Evolutionary conservation across 2,888 invertebrate species (phyloP).

Genomic region (Xanthorhoe spadicearia): DNA sequence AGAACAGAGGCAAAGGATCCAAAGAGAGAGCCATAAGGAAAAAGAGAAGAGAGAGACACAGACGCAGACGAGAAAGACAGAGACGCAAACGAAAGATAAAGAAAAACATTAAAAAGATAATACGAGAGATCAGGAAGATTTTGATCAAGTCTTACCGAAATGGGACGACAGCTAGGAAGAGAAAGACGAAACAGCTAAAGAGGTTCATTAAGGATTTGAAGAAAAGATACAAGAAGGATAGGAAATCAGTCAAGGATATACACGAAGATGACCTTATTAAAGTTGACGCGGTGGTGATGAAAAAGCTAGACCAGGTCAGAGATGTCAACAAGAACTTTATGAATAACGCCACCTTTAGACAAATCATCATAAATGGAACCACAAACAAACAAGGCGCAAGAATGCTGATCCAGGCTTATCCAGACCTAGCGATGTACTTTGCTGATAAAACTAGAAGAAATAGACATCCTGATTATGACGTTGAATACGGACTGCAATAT

Average conservation of each 20-base stretch:
- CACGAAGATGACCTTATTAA: conserved; percentile 62
- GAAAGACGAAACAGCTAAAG: conserved; percentile 68
- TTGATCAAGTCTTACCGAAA: conserved; percentile 63
- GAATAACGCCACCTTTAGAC: conserved; percentile 64
- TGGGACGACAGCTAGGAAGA: conserved; percentile 60
- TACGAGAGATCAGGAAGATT: conserved; percentile 64
- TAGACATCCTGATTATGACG: conserved; percentile 57
- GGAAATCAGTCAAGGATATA: conserved; percentile 62
- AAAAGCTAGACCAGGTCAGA: conserved; percentile 56
- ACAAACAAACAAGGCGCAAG: conserved; percentile 53
- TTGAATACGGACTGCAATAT: conserved; percentile 68
- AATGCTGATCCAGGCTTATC: conserved; percentile 63
- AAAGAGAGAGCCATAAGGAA: conserved; percentile 46
- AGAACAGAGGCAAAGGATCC: conserved; percentile 43
- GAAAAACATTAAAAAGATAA: conserved; percentile 60
- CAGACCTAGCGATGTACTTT: conserved; percentile 56
- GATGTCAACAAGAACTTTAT: conserved; percentile 60
- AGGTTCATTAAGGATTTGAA: conserved; percentile 67
- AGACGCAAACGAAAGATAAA: conserved; percentile 65
- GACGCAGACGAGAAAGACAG: conserved; percentile 50
- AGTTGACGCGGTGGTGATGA: conserved; percentile 57
- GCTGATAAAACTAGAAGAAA: conserved; percentile 41
- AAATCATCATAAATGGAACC: conserved; percentile 64
- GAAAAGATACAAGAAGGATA: conserved; percentile 64
- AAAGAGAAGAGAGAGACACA: conserved; percentile 44